Conservation (phyloP, 2,113 vertebrate species). For the Otis tarda region DNA sequence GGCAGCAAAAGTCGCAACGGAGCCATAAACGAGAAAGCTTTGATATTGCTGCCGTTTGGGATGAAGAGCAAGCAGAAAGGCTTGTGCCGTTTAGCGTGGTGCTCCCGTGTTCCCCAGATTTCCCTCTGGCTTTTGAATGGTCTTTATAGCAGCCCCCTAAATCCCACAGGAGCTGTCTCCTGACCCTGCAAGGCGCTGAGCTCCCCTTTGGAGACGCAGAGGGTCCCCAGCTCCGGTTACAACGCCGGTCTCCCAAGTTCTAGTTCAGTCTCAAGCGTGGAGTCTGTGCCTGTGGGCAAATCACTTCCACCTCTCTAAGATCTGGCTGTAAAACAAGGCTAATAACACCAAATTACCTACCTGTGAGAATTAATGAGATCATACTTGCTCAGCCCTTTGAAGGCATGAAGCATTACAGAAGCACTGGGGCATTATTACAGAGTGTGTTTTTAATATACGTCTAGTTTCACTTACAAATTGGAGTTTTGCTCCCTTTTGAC, state of each 20-base stretch:
- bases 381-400: slow-evolving; percentile 54
- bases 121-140: neutral
- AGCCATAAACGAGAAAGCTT: neutral
- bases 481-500: slow-evolving; percentile 58
- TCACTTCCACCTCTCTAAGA: slow-evolving; percentile 56
- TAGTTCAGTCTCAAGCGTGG: neutral
- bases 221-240: neutral
- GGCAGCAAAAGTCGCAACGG: neutral
- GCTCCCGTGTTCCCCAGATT: neutral
- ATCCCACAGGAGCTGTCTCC: neutral
- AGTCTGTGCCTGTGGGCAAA: slow-evolving; percentile 59
- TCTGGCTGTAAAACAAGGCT: slow-evolving; percentile 60
- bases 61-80: neutral
- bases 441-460: slow-evolving; percentile 59
- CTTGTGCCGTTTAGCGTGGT: neutral
- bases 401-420: slow-evolving; percentile 51
- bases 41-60: neutral
- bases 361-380: slow-evolving; percentile 61
- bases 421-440: slow-evolving; percentile 48
- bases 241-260: neutral
- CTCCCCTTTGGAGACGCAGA: neutral
- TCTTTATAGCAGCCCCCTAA: neutral
- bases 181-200: neutral
- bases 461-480: slow-evolving; percentile 66
- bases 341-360: slow-evolving; percentile 64